Evolutionary conservation across 2,797 vertebrate genomes (phyloP), one percentile per base, ranked within the genome.

Genomic region (Macropodus opercularis): DNA sequence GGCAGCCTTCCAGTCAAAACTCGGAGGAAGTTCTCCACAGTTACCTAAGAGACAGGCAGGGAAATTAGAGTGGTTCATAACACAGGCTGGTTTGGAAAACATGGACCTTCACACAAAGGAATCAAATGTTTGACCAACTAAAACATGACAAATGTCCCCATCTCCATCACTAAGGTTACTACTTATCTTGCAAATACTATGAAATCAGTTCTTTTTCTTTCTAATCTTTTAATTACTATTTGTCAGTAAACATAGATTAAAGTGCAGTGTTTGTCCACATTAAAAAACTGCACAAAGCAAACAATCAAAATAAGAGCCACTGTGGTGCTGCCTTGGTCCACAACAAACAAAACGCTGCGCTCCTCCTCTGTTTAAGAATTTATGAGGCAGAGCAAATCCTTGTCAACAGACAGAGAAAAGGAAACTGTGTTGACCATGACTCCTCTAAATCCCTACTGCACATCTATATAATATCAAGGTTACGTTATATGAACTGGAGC

Each of bases 21-120:
- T 35, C 98, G 91, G 57, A 99, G 87, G 81, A 98, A 99, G 80
- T 98, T 99, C 83, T 99, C 98, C 4, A 99, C 98, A 0, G 96
- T 99, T 60, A 99, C 97, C 98, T 99, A 63, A 19, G 67, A 73
- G 1, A 75, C 9, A 70, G 38, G 23, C 14, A 27, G 3, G 22
- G 65, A 58, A 42, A 11, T 1, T 27, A 18, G 1, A 18, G 2
- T 2, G 1, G 36, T 52, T 29, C 0, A 29, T 10, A 34, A 42
- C 1, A 3, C 1, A 24, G 5, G 3, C 19, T 34, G n/a, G 2
- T 32, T 2, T 17, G 8, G 15, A 56, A 17, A n/a, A 10, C 41
- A 10, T 35, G 7, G 7, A 11, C 22, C 15, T 17, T 53, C 8
- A 32, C 17, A 12, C 27, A 36, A 15, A 35, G 3, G 1, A 10